Evolutionary conservation across 1,140 invertebrate genomes (phyloP).

Genomic region (Leptonema lineaticorne): DNA sequence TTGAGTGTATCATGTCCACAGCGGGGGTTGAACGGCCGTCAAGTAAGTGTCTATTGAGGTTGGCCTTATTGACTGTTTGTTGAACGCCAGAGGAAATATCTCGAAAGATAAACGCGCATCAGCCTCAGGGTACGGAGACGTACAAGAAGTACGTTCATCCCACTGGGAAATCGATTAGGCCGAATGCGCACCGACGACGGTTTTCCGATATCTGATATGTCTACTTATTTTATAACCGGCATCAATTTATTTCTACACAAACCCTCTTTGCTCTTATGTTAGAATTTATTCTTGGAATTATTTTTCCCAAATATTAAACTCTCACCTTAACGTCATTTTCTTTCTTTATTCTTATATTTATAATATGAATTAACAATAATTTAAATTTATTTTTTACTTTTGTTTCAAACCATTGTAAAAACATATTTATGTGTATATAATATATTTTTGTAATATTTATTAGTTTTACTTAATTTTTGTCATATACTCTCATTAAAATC

Average conservation of each 20-base stretch:
- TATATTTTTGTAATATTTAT: too few species aligned
- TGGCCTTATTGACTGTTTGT: slow-evolving; percentile 24
- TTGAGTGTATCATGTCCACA: neutral
- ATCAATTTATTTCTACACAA: slow-evolving; percentile 8
- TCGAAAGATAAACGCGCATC: neutral
- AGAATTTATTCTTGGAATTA: neutral
- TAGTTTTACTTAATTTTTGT: too few species aligned
- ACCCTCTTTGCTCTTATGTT: neutral
- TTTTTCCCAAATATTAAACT: neutral
- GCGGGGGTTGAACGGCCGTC: neutral
- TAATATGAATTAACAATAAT: neutral
- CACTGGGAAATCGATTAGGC: slow-evolving; percentile 28
- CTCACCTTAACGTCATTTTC: neutral
- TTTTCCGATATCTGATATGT: slow-evolving; percentile 16
- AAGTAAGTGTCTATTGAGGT: slow-evolving; percentile 22
- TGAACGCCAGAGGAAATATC: slow-evolving; percentile 3
- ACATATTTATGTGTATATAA: too few species aligned
- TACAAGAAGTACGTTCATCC: neutral
- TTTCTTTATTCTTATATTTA: neutral
- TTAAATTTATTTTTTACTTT: too few species aligned
- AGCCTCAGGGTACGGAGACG: neutral
- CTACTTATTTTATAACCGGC: slow-evolving; percentile 7
- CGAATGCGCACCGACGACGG: slow-evolving; percentile 9
- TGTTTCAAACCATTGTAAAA: too few species aligned
- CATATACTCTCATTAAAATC: too few species aligned